A percentile compares a stretch with the other conserved stretches of the same genome.
Conservation (phyloP, 2,113 vertebrate species). For the Psilopogon haemacephalus region DNA sequence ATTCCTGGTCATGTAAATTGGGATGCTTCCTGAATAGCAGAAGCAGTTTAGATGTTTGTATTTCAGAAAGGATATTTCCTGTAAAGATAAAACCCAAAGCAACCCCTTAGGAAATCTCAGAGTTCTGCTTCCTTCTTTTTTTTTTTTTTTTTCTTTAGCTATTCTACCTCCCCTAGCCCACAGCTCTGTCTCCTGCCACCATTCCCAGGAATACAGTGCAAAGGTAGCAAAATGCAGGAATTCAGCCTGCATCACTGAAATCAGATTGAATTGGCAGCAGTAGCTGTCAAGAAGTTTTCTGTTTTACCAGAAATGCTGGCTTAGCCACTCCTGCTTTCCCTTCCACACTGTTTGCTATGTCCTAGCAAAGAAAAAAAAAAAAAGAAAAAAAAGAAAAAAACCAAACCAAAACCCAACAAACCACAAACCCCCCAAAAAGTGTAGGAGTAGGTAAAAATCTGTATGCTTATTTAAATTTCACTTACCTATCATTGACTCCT, state of each 20-base stretch:
- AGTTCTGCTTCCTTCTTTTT: not conserved
- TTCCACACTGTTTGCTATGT: not conserved
- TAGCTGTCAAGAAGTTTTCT: not conserved
- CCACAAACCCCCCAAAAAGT: no score
- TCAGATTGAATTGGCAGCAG: not conserved
- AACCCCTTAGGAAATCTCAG: not conserved
- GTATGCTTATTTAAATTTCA: not conserved
- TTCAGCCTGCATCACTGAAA: not conserved
- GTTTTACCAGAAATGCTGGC: not conserved
- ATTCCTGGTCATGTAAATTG: conserved; percentile 21
- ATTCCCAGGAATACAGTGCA: not conserved
- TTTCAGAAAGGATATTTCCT: not conserved
- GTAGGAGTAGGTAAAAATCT: not conserved
- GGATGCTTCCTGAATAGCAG: not conserved
- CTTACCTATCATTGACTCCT: not conserved
- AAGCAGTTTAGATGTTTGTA: not conserved
- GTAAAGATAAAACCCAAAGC: not conserved
- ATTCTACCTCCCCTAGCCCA: not conserved
- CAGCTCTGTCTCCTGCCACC: not conserved
- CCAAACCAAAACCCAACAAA: not conserved
- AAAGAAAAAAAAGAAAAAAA: no score
- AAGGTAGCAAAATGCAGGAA: conserved; percentile 6
- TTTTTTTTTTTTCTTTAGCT: no score
- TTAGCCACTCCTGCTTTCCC: not conserved
- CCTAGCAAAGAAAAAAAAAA: not conserved